phyloP scores from a whole-genome alignment of 2,888 invertebrate genomes.

The Drosophila conformis region DNA sequence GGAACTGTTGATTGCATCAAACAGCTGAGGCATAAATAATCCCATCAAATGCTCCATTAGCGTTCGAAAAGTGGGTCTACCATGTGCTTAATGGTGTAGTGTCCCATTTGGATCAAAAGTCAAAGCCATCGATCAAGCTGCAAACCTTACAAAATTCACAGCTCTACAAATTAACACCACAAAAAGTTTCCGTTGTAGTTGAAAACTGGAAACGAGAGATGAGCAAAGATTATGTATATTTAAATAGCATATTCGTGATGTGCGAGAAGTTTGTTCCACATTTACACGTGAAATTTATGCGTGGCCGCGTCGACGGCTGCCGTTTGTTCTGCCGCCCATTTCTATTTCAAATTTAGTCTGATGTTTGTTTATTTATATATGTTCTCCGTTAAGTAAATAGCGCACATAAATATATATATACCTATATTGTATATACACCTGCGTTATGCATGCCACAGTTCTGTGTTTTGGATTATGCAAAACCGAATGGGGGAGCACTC shows the following conservation, averaged over 20 bases:
- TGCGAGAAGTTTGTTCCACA: slow-evolving; percentile 68
- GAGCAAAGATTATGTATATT: slow-evolving; percentile 29
- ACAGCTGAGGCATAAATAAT: slow-evolving; percentile 34
- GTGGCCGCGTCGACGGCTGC: slow-evolving; percentile 45
- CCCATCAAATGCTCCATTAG: slow-evolving; percentile 43
- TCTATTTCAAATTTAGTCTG: slow-evolving; percentile 37
- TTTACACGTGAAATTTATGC: slow-evolving; percentile 76
- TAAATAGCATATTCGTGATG: slow-evolving; percentile 33
- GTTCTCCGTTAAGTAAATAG: slow-evolving; percentile 54
- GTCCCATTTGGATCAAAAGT: slow-evolving; percentile 28
- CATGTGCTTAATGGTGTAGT: slow-evolving; percentile 19
- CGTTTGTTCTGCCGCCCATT: slow-evolving; percentile 25
- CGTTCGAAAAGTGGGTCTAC: slow-evolving; percentile 40
- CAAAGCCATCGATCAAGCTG: slow-evolving; percentile 40
- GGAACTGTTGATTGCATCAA: slow-evolving; percentile 27
- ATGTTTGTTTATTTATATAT: slow-evolving; percentile 67
- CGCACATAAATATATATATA: slow-evolving; percentile 22
- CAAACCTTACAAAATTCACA: slow-evolving; percentile 49
- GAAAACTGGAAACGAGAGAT: slow-evolving; percentile 28
- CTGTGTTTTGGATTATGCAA: slow-evolving; percentile 52
- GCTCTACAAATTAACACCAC: slow-evolving; percentile 46
- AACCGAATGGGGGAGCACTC: slow-evolving; percentile 27
- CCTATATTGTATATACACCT: slow-evolving; percentile 50
- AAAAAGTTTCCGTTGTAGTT: slow-evolving; percentile 22
- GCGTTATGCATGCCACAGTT: slow-evolving; percentile 49